Conservation (phyloP, 2,797 vertebrate genomes). For the Muscicapa comitata region DNA sequence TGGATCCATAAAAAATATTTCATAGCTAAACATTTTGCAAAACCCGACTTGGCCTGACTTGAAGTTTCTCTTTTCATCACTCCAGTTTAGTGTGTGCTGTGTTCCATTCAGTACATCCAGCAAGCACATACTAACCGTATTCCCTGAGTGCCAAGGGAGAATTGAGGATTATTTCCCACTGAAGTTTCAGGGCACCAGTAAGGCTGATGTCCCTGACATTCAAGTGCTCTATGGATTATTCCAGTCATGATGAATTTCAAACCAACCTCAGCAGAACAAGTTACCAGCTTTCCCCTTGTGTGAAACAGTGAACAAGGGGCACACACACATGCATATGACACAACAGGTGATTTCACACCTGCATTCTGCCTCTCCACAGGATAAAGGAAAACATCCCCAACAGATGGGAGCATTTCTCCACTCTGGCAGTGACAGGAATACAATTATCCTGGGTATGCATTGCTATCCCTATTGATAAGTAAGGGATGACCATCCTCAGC, state of each 20-base stretch:
- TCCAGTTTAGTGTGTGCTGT: background rate
- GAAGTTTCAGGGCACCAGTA: background rate
- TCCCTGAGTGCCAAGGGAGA: background rate
- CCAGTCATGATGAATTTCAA: background rate
- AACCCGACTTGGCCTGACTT: background rate
- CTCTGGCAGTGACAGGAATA: background rate
- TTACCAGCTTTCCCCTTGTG: background rate
- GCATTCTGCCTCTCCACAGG: background rate
- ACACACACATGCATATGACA: accelerated
- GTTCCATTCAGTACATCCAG: background rate
- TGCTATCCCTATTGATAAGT: background rate
- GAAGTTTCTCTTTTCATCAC: background rate
- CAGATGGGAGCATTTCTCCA: background rate
- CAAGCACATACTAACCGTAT: background rate
- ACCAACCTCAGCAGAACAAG: background rate
- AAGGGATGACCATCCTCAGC: background rate
- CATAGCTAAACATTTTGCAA: background rate
- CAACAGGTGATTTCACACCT: background rate
- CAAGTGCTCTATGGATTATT: background rate
- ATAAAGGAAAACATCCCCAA: background rate
- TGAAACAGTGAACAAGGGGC: background rate
- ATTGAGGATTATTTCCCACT: background rate
- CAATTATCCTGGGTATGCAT: background rate
- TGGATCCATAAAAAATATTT: background rate
- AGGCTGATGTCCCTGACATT: background rate